Evolutionary conservation across 2,797 vertebrate genomes (phyloP), one percentile per base, ranked within the genome.

Genomic region (Mionectes olivaceus): DNA sequence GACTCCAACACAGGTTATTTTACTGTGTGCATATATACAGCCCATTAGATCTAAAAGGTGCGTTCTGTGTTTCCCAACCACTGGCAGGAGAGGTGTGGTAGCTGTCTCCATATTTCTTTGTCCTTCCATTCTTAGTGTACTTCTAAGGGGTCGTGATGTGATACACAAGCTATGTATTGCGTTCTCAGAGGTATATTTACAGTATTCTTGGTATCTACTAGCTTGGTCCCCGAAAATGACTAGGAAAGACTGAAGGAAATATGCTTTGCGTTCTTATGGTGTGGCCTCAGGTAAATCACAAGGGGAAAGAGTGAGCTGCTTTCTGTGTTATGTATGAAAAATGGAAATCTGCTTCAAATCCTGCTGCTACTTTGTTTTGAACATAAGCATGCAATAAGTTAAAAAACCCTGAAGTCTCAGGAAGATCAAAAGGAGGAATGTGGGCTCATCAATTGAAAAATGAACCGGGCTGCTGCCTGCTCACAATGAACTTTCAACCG

Each of bases 401-500:
- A 23, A n/a, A 56, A 84, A 80, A n/a, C 4, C 3, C 30, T 32
- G 7, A 33, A 53, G 19, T 83, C 59, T 87, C n/a, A 37, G 35
- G 22, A 22, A 33, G 43, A 78, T 49, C 32, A 82, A 90, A 75
- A 53, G 30, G 14, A 75, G 28, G 57, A 77, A 80, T 55, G 80
- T 2, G 3, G 41, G 13, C 30, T 83, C 73, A 68, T 86, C 73
- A 69, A 57, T 21, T 75, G 59, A 53, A 82, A 93, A 87, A 30
- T 27, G 32, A 79, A 73, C 46, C 47, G 30, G 23, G 52, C 87
- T 89, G 74, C 70, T 79, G 71, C 47, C 68, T 3, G 1, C 87
- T 83, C 47, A 32, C 0, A 0, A 28, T 94, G 91, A 94, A 95
- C 91, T 93, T 95, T 89, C 63, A 60, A 9, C 81, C 73, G 71